Percentiles rank a stretch among this genome's conserved stretches.
Evolutionary conservation across 2,888 invertebrate species (phyloP).

Genomic region (Platycnemis pennipes): DNA sequence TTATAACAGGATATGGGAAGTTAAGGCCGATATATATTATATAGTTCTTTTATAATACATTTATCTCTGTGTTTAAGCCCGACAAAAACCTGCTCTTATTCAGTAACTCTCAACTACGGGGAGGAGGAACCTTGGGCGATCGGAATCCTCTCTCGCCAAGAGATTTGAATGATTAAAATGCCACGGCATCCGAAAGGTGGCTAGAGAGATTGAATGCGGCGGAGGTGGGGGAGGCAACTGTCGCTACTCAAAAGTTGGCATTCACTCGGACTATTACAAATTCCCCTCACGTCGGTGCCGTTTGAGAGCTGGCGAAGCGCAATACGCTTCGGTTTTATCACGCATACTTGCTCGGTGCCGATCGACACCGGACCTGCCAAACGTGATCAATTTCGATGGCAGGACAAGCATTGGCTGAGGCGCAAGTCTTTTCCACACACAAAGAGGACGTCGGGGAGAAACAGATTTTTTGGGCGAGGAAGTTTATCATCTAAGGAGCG

Average conservation of each 20-base stretch:
- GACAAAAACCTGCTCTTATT: neutral
- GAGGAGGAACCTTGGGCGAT: too few species aligned
- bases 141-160: neutral
- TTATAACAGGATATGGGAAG: too few species aligned
- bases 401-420: neutral
- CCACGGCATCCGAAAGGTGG: neutral
- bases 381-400: neutral
- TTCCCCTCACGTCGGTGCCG: conserved; percentile 1
- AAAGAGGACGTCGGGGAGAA: neutral
- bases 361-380: neutral
- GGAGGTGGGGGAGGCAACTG: neutral
- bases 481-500: too few species aligned
- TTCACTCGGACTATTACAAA: neutral
- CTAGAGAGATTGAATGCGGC: neutral
- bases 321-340: neutral
- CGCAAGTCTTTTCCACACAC: neutral
- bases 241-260: neutral
- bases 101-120: neutral
- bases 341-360: neutral
- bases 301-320: neutral
- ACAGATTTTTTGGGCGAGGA: neutral
- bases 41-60: too few species aligned
- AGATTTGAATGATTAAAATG: neutral
- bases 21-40: too few species aligned
- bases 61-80: too few species aligned